Conservation (phyloP, 2,797 vertebrate genomes). For the Hydrolagus colliei region DNA sequence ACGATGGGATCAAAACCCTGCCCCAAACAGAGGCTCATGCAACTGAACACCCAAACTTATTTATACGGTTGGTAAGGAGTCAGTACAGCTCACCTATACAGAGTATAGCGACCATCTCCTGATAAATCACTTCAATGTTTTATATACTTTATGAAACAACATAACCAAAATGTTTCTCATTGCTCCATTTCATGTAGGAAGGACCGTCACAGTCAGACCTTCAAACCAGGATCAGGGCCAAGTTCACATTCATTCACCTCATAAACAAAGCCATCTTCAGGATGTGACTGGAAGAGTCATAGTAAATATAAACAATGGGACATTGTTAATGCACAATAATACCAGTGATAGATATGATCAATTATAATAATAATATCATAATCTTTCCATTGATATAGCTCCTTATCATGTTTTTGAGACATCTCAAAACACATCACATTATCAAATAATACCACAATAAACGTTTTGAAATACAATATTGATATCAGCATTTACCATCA, state of each 20-base stretch:
- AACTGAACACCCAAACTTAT: not conserved
- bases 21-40: not conserved
- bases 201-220: too few species aligned
- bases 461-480: not conserved
- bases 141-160: not conserved
- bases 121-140: not conserved
- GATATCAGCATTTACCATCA: not conserved
- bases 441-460: not conserved
- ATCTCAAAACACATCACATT: not conserved
- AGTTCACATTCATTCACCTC: too few species aligned
- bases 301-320: too few species aligned
- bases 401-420: too few species aligned
- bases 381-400: too few species aligned
- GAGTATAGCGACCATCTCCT: not conserved
- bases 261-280: too few species aligned
- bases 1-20: not conserved
- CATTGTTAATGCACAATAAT: too few species aligned
- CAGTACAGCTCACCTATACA: not conserved
- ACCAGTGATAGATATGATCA: too few species aligned
- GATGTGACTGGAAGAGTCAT: too few species aligned
- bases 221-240: too few species aligned
- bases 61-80: not conserved
- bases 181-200: too few species aligned
- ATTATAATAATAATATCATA: too few species aligned
- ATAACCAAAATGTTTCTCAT: not conserved